Evolutionary conservation across 2,797 vertebrate species (phyloP), one percentile per base, ranked within the genome.

Genomic region (Lagodon rhomboides): DNA sequence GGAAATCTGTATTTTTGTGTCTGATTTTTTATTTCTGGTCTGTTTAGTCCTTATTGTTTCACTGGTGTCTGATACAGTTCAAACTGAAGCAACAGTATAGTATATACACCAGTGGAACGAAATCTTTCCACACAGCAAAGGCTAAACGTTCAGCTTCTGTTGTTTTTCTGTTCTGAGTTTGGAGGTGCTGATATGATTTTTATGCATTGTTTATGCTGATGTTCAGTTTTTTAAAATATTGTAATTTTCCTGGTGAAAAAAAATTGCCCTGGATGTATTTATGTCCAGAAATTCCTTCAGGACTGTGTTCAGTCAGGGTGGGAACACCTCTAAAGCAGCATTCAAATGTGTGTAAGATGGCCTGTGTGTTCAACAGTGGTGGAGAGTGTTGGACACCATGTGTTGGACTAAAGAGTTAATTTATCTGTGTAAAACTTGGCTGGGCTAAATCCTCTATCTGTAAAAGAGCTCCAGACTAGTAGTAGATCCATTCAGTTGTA

Each of bases 201-300:
- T 8, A 68, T 64, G 34, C 30, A 50, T 41, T 43, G 12, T 79
- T 72, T 30, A 34, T 50, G 13, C 58, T 49, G 34, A 56, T 66
- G 58, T 41, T 66, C 25, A 73, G 64, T 74, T 41, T 75, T 75
- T 61, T 64, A 47, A 38, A 69, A 44, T 72, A 53, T 66, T 70
- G 25, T 46, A 12, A 47, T 80, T 67, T 55, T 64, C 22, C 15
- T 20, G 18, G 5, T 34, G 20, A 59, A 66, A 30, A 8, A 8
- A 66, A 49, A 50, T n/a, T n/a, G n/a, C 49, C 34, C n/a, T 22
- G n/a, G 12, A 22, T 4, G 56, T 75, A 47, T 71, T 23, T 56
- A 27, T 56, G 23, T 60, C 41, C 46, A 44, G 46, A 25, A 16
- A 22, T 67, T 68, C 46, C 27, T 51, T 53, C 72, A 41, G 67